These are phyloP conservation scores for Callimorpha dominula DNA, from an alignment of 2,888 invertebrate genomes.

Conservation along the genomic window DNA sequence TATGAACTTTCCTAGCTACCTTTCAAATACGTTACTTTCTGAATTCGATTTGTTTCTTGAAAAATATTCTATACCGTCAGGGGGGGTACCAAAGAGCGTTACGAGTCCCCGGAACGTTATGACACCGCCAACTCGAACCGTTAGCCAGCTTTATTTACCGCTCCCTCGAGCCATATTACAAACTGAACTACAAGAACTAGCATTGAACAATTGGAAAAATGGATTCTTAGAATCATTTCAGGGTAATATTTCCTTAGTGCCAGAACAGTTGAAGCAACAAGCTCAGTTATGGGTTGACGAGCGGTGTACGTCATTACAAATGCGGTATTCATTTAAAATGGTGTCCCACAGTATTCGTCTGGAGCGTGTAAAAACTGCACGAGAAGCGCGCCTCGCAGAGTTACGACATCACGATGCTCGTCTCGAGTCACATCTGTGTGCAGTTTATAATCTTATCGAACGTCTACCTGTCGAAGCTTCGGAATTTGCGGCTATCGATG, in stretches of 20 bases:
- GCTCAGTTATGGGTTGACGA: constrained; percentile 72
- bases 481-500: constrained; percentile 60
- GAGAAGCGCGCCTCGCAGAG: constrained; percentile 64
- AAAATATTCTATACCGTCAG: constrained; percentile 61
- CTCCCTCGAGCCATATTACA: constrained; percentile 66
- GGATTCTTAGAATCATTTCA: constrained; percentile 76
- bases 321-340: constrained; percentile 72
- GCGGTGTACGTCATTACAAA: constrained; percentile 60
- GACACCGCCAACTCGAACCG: neutral
- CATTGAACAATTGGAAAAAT: constrained; percentile 72
- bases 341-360: constrained; percentile 69
- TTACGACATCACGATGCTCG: constrained; percentile 67
- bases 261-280: constrained; percentile 66
- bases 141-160: constrained; percentile 36
- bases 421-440: constrained; percentile 69
- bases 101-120: neutral
- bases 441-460: constrained; percentile 63
- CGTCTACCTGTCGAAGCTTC: constrained; percentile 61
- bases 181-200: constrained; percentile 68
- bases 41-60: constrained; percentile 73
- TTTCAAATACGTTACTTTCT: constrained; percentile 67
- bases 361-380: constrained; percentile 69
- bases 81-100: neutral
- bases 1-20: constrained; percentile 60
- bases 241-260: constrained; percentile 61